Evolutionary conservation across 1,140 invertebrate genomes (phyloP).

Genomic region (Rhysida immarginata): DNA sequence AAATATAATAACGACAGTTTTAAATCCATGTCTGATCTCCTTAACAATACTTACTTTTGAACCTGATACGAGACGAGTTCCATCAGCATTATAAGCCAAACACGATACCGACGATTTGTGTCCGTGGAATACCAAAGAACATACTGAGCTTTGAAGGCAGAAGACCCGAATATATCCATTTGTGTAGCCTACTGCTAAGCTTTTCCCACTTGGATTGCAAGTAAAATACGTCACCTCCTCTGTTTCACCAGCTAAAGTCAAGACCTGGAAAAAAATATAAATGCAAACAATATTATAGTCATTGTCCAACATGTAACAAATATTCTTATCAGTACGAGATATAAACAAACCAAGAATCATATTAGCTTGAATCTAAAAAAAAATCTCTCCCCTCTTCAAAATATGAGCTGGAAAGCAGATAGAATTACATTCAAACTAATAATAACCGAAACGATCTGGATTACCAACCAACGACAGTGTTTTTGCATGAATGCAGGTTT

Average conservation of each 20-base stretch:
- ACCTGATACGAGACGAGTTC: slow-evolving; percentile 67
- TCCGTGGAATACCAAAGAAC: slow-evolving; percentile 63
- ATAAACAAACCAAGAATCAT: not conserved
- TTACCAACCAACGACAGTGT: too few species aligned
- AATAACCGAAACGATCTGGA: too few species aligned
- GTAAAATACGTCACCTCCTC: slow-evolving; percentile 53
- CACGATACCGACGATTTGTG: slow-evolving; percentile 74
- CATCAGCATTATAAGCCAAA: slow-evolving; percentile 60
- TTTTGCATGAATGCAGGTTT: too few species aligned
- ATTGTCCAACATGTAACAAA: not conserved
- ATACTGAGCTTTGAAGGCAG: slow-evolving; percentile 40
- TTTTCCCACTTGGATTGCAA: slow-evolving; percentile 49
- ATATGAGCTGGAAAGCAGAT: not conserved
- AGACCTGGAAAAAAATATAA: slow-evolving; percentile 36
- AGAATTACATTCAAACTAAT: not conserved
- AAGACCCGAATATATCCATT: slow-evolving; percentile 79
- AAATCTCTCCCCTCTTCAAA: not conserved
- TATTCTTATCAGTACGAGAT: not conserved
- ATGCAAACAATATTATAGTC: not conserved
- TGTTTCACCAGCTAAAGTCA: slow-evolving; percentile 58
- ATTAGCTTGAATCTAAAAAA: not conserved
- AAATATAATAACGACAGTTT: not conserved
- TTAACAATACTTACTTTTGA: slow-evolving; percentile 46
- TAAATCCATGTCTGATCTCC: not conserved
- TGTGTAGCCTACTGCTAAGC: slow-evolving; percentile 76